Base-by-base conservation (phyloP, 2,113 vertebrate species). In the Anhinga rufa region DNA sequence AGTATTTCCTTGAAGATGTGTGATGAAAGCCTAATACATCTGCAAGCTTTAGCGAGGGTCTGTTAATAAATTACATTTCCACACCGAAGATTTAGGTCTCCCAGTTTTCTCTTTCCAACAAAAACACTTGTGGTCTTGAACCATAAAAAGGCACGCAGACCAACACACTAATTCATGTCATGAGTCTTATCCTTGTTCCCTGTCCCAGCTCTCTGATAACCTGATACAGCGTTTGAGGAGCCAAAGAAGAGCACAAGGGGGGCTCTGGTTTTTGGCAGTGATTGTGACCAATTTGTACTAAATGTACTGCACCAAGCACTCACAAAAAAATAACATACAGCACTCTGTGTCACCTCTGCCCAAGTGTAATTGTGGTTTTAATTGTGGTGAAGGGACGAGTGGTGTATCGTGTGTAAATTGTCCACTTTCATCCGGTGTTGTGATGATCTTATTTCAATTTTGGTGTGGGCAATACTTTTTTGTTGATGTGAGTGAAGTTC, bases 281-380 rank as follows among this genome's bases (percentile, higher is more conserved):
- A 40, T 44, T 5, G 8, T 32, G 32, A 40, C 36, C 22, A n/a
- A n/a, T 22, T 28, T 52, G 17, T 44, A 19, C 7, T 3, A 22
- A 44, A 6, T 10, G 4, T 10, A 19, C 0, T 0, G 42, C 55
- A 31, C n/a, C 5, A 1, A 74, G 26, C 32, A 22, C 36, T 12
- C 64, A 26, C 75, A 46, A 57, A 68, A 68, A 70, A 58, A 28
- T 55, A 36, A 20, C 42, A 21, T 25, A 10, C 10, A 57, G 20
- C 22, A 25, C 7, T 22, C 52, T 5, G 7, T 11, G 42, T 38
- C 81, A 57, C 32, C 68, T 62, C 54, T 34, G 32, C 9, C 36
- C 61, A 31, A 31, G 28, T 7, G 54, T 31, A 55, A 31, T 55
- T 12, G 28, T 17, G 28, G 54, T 29, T 54, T 26, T 54, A 29